Conservation (phyloP, 2,888 invertebrate species). For the Pseudococcus viburni region DNA sequence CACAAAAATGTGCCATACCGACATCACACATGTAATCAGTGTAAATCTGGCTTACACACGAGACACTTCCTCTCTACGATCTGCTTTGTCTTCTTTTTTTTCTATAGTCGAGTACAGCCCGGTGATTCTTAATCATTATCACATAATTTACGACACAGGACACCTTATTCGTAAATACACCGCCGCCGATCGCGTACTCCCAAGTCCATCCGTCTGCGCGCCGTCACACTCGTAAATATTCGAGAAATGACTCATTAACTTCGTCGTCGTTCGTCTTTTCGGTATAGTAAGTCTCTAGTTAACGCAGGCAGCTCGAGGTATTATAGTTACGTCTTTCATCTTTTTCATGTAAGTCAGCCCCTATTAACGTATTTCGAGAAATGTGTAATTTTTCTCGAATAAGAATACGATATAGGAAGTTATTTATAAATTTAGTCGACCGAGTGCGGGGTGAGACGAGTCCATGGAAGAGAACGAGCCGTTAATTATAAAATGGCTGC, state of each 20-base stretch:
- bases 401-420: slow-evolving; percentile 31
- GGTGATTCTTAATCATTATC: slow-evolving; percentile 64
- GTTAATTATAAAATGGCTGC: slow-evolving; percentile 53
- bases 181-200: neutral
- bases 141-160: slow-evolving; percentile 65
- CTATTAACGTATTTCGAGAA: slow-evolving; percentile 57
- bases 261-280: slow-evolving; percentile 2
- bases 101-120: neutral
- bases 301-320: neutral
- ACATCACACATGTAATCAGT: neutral
- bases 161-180: slow-evolving; percentile 58
- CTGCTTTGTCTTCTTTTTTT: slow-evolving; percentile 12
- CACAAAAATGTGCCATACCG: too few relatives aligned
- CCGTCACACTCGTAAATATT: slow-evolving; percentile 57
- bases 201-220: neutral
- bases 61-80: neutral
- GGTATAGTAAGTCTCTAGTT: slow-evolving; percentile 27
- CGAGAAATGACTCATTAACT: slow-evolving; percentile 66
- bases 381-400: slow-evolving; percentile 53
- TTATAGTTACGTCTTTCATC: slow-evolving; percentile 44
- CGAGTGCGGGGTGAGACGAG: neutral
- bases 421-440: slow-evolving; percentile 42
- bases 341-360: slow-evolving; percentile 53
- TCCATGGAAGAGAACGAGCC: neutral
- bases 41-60: slow-evolving; percentile 21